Conservation (phyloP, 2,797 vertebrate species). For the Mionectes olivaceus region DNA sequence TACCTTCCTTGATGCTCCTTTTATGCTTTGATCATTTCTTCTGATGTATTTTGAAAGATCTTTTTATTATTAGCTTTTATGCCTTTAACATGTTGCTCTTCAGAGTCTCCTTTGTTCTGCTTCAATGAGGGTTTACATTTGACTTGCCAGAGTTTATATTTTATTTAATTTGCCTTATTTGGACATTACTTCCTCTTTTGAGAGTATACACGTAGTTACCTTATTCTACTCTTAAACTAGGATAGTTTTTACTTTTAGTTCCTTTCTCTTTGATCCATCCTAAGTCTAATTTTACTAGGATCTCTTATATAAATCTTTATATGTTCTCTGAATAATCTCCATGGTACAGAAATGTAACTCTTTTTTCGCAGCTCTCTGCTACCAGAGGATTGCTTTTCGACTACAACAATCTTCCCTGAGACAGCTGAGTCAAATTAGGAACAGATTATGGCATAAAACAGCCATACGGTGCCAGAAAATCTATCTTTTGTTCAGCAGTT, state of each 20-base stretch:
- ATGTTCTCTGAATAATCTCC: neutral
- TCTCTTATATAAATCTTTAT: neutral
- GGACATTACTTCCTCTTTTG: neutral
- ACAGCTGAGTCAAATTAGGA: slow-evolving; percentile 45
- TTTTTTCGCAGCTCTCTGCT: slow-evolving; percentile 8
- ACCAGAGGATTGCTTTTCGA: slow-evolving; percentile 39
- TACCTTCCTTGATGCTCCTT: slow-evolving; percentile 53
- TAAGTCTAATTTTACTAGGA: slow-evolving; percentile 13
- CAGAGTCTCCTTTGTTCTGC: neutral
- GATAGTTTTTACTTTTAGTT: neutral
- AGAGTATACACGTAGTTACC: neutral
- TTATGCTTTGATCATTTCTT: slow-evolving; percentile 61
- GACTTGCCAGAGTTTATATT: neutral
- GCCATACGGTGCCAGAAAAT: slow-evolving; percentile 3
- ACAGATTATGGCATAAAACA: slow-evolving; percentile 26
- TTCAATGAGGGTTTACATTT: neutral
- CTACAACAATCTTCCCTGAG: neutral
- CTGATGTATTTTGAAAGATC: slow-evolving; percentile 52
- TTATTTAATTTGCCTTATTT: slow-evolving; percentile 13
- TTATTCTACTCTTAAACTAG: neutral
- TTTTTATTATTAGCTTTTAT: slow-evolving; percentile 51
- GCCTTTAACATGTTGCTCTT: slow-evolving; percentile 1
- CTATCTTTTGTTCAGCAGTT: slow-evolving; percentile 28
- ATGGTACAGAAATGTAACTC: neutral
- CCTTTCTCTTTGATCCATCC: neutral